Evolutionary conservation across 2,797 vertebrate genomes (phyloP).

Genomic region (Glossophaga mutica): DNA sequence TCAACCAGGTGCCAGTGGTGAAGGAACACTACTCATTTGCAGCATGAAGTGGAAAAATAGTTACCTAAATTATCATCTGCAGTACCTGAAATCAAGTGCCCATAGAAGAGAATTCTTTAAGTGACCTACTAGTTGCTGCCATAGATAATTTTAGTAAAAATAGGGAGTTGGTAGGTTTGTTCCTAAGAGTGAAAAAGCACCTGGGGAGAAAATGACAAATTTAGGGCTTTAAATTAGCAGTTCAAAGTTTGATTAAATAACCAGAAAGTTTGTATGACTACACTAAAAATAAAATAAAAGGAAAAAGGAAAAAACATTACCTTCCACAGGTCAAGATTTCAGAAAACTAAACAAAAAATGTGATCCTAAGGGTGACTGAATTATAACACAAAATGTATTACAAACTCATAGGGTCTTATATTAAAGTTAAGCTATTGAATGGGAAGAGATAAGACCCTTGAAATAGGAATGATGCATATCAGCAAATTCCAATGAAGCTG

Average conservation of each 20-base stretch:
- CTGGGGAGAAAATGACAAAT: background rate
- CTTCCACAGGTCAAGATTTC: background rate
- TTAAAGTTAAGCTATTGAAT: background rate
- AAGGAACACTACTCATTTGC: background rate
- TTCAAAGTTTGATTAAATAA: background rate
- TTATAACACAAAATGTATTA: background rate
- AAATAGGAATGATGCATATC: background rate
- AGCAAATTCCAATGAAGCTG: background rate
- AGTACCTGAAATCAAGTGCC: background rate
- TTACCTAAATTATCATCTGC: background rate
- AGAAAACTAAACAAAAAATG: slow-evolving; percentile 6
- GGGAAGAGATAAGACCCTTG: background rate
- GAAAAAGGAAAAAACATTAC: background rate
- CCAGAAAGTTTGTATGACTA: background rate
- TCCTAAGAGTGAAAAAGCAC: background rate
- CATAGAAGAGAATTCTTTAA: background rate
- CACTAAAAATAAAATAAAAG: background rate
- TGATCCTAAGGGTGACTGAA: background rate
- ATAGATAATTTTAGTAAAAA: background rate
- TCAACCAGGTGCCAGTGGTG: background rate
- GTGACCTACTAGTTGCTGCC: background rate
- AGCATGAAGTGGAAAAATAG: background rate
- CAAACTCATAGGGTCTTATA: background rate
- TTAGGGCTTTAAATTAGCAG: background rate
- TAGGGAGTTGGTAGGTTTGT: background rate